Percentiles rank a stretch among this genome's conserved stretches.
Conservation (phyloP, 2,888 invertebrate species). For the Scaptomyza tumidula region DNA sequence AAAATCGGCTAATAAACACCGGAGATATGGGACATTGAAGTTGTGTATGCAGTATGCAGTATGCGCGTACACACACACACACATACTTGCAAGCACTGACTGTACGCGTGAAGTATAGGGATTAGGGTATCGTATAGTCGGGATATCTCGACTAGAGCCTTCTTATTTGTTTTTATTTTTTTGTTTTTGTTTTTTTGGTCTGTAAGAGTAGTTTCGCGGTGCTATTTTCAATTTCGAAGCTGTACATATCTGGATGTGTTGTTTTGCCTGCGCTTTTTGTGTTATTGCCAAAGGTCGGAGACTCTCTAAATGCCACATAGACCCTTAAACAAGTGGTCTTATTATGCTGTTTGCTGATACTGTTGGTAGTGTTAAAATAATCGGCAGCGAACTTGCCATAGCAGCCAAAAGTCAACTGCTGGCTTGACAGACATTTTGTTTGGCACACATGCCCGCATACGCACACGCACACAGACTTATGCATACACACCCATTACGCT, state of each 20-base stretch:
- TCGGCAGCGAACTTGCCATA: slow-evolving; percentile 50
- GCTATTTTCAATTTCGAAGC: too few species aligned
- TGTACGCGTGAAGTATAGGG: too few species aligned
- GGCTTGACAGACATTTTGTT: slow-evolving; percentile 44
- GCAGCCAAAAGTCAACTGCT: slow-evolving; percentile 72
- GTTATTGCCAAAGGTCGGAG: slow-evolving; percentile 29
- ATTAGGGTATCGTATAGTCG: too few species aligned
- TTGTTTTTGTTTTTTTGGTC: not conserved
- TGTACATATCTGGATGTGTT: not conserved
- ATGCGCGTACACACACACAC: too few species aligned
- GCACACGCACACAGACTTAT: slow-evolving; percentile 4
- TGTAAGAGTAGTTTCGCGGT: too few species aligned
- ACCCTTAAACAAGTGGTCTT: slow-evolving; percentile 58
- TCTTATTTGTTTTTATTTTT: too few species aligned
- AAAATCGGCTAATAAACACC: too few species aligned
- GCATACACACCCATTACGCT: not conserved
- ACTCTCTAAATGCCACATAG: slow-evolving; percentile 62
- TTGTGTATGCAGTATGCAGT: too few species aligned
- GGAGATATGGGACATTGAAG: too few species aligned
- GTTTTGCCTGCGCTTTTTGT: slow-evolving; percentile 49
- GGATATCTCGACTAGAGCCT: too few species aligned
- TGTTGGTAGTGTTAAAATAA: slow-evolving; percentile 66
- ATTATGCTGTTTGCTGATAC: slow-evolving; percentile 17
- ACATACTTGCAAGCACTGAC: too few species aligned
- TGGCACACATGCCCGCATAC: slow-evolving; percentile 9